Evolutionary conservation across 2,888 invertebrate species (phyloP).

Genomic region (Limnephilus lunatus): DNA sequence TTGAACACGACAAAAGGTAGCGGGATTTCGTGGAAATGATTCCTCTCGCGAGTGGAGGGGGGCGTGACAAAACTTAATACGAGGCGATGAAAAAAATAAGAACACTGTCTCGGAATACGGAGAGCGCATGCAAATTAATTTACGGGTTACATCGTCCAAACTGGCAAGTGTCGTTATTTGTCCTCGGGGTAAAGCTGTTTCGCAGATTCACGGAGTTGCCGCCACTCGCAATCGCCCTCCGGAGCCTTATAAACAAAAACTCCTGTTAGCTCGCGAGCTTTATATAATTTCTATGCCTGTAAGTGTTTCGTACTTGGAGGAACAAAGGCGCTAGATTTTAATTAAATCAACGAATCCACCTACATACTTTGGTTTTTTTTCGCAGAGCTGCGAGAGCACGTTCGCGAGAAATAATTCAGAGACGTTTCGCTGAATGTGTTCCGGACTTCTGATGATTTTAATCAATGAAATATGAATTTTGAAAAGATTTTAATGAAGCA

Average conservation of each 20-base stretch:
- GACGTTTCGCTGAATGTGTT: slow-evolving; percentile 53
- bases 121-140: slow-evolving; percentile 66
- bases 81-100: slow-evolving; percentile 59
- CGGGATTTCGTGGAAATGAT: slow-evolving; percentile 30
- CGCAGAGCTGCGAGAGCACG: slow-evolving; percentile 47
- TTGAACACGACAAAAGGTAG: slow-evolving; percentile 2
- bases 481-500: slow-evolving; percentile 3
- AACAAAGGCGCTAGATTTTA: slow-evolving; percentile 66
- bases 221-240: slow-evolving; percentile 65
- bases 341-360: slow-evolving; percentile 62
- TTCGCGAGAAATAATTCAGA: slow-evolving; percentile 58
- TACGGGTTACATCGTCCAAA: slow-evolving; percentile 66
- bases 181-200: slow-evolving; percentile 65
- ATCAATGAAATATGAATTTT: neutral
- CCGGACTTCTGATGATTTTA: slow-evolving; percentile 31
- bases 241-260: slow-evolving; percentile 66
- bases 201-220: slow-evolving; percentile 65
- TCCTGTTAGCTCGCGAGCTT: slow-evolving; percentile 62
- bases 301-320: slow-evolving; percentile 60
- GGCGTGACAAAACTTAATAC: slow-evolving; percentile 55
- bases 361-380: slow-evolving; percentile 51
- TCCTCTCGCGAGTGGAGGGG: slow-evolving; percentile 32
- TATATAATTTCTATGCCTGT: slow-evolving; percentile 63
- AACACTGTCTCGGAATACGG: slow-evolving; percentile 53
- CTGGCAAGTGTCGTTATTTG: slow-evolving; percentile 66